These are phyloP conservation scores for Pollenia angustigena DNA, from an alignment of 2,888 invertebrate genomes.

Conservation along the genomic window DNA sequence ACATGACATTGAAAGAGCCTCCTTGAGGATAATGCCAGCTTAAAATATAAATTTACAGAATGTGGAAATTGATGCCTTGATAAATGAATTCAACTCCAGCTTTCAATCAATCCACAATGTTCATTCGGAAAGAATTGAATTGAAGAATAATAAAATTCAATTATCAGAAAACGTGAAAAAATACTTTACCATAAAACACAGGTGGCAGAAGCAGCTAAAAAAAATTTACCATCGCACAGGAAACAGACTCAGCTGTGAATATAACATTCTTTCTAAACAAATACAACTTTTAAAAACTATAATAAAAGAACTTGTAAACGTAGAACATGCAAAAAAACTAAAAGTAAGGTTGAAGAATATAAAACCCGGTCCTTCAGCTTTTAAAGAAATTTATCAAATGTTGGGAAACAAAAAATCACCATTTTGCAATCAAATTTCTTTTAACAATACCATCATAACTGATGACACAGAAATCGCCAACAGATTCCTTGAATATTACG, in stretches of 20 bases:
- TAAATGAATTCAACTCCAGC: too few species aligned
- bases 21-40: background rate
- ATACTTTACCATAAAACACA: background rate
- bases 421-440: background rate
- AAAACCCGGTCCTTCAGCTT: too few species aligned
- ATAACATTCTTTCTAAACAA: conserved; percentile 7
- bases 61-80: too few species aligned
- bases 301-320: conserved; percentile 1
- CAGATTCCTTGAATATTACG: too few species aligned
- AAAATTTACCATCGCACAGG: too few species aligned
- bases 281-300: conserved; percentile 10
- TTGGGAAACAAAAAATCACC: background rate
- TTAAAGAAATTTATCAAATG: too few species aligned
- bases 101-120: too few species aligned
- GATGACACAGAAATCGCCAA: background rate
- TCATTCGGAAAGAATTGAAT: too few species aligned
- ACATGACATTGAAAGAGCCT: background rate
- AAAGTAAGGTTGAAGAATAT: background rate
- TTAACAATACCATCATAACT: background rate
- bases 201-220: background rate
- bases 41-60: too few species aligned
- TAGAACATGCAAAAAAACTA: background rate
- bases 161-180: conserved; percentile 1
- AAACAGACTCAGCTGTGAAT: background rate
- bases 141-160: background rate